Evolutionary conservation across 2,888 invertebrate species (phyloP), one percentile per base, ranked within the genome.

Genomic region (Pseudeuparius sepicola): DNA sequence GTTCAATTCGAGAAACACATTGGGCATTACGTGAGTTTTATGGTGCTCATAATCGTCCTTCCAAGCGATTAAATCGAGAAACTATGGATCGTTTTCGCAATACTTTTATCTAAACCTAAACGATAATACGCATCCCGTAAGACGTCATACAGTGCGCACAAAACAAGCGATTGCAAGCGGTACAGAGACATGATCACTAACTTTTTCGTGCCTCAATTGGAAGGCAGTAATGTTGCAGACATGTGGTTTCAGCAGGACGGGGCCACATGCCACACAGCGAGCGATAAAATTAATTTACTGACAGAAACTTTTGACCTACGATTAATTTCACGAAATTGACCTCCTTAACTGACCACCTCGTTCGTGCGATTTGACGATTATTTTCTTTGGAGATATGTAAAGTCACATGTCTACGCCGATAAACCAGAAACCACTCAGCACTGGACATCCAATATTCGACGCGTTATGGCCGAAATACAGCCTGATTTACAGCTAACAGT

Each of bases 391-490:
- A n/a, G 20, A 20, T 20, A 20, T 20, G 20, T 20, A 20, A 20
- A 20, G 20, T 20, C n/a, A 20, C 20, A 20, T 20, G 20, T 20
- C 20, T 20, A 20, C 20, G n/a, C 20, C 20, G 20, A 20, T 20
- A 20, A 20, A 20, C 20, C 20, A 20, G 20, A 20, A 20, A 20
- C 6, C 6, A 20, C 20, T 20, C 7, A 20, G n/a, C n/a, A n/a
- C n/a, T n/a, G n/a, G n/a, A n/a, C n/a, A n/a, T n/a, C n/a, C n/a
- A n/a, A n/a, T n/a, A n/a, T n/a, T n/a, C n/a, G n/a, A n/a, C n/a
- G n/a, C n/a, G n/a, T n/a, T n/a, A n/a, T n/a, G n/a, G n/a, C n/a
- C n/a, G n/a, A n/a, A n/a, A n/a, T n/a, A n/a, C n/a, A n/a, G n/a
- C n/a, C n/a, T n/a, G n/a, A n/a, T n/a, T n/a, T n/a, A n/a, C n/a